Conservation (phyloP, 1,140 invertebrate genomes). For the Mizuhopecten yessoensis region DNA sequence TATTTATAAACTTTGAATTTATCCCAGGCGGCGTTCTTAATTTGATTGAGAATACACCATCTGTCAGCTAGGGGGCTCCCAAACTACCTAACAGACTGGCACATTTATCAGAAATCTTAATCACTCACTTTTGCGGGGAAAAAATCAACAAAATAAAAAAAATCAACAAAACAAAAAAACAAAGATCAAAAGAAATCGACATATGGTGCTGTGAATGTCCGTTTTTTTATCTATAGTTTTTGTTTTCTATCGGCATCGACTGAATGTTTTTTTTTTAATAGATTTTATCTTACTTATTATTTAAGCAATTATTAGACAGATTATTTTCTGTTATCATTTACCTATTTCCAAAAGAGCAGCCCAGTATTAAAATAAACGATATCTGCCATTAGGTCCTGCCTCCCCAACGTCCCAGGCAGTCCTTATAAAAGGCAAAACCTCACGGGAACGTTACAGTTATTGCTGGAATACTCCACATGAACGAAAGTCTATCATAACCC, state of each 20-base stretch:
- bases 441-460: constrained; percentile 14
- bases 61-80: not conserved
- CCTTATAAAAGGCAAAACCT: not conserved
- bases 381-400: too few species aligned
- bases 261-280: too few species aligned
- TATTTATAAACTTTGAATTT: too few species aligned
- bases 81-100: not conserved
- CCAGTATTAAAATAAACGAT: too few species aligned
- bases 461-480: not conserved
- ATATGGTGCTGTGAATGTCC: not conserved
- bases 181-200: too few species aligned
- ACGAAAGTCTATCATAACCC: not conserved
- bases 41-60: not conserved
- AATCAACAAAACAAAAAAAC: too few species aligned
- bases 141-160: not conserved
- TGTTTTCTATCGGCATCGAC: too few species aligned
- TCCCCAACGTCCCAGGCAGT: not conserved
- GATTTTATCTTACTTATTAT: too few species aligned
- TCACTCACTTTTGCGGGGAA: not conserved
- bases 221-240: too few species aligned
- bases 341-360: too few species aligned
- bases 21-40: not conserved
- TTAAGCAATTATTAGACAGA: too few species aligned
- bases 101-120: not conserved
- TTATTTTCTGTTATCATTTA: too few species aligned